phyloP scores from a whole-genome alignment of 2,888 invertebrate genomes.

The Lampropteryx suffumata region DNA sequence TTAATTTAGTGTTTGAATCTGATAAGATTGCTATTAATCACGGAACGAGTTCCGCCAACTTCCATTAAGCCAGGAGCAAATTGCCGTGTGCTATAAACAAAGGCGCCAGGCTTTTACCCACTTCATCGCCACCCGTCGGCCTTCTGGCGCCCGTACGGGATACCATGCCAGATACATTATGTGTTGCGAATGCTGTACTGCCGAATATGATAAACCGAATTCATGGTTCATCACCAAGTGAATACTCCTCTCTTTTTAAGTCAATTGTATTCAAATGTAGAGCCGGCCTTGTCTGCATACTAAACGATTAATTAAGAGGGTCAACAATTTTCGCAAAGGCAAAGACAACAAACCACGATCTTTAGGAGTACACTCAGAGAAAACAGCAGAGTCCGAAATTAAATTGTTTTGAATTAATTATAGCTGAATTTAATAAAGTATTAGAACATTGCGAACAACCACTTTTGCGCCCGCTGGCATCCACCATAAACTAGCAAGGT shows the following conservation, averaged over 20 bases:
- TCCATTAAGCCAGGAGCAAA: constrained; percentile 51
- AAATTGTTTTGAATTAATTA: constrained; percentile 53
- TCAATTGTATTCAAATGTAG: constrained; percentile 44
- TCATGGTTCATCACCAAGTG: constrained; percentile 30
- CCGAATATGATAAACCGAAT: constrained; percentile 42
- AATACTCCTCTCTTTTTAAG: constrained; percentile 20
- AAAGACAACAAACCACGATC: constrained; percentile 54
- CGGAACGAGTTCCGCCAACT: constrained; percentile 52
- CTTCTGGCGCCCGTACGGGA: constrained; percentile 26
- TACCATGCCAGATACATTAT: constrained; percentile 34
- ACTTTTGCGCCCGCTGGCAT: constrained; percentile 6
- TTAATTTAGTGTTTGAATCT: constrained; percentile 64
- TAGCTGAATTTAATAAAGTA: constrained; percentile 45
- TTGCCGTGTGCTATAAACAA: constrained; percentile 36
- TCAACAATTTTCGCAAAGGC: constrained; percentile 67
- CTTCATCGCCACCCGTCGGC: constrained; percentile 21
- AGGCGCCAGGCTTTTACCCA: constrained; percentile 27
- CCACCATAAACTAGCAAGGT: constrained; percentile 12
- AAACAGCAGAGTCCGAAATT: constrained; percentile 53
- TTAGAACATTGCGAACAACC: constrained; percentile 33
- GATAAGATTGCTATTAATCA: constrained; percentile 74
- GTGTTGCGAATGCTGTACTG: constrained; percentile 33
- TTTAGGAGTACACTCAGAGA: constrained; percentile 53
- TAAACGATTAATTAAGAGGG: constrained; percentile 76
- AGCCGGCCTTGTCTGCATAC: constrained; percentile 62